Base-by-base conservation (phyloP, 2,888 invertebrate species). In the Polydrusus tereticollis region DNA sequence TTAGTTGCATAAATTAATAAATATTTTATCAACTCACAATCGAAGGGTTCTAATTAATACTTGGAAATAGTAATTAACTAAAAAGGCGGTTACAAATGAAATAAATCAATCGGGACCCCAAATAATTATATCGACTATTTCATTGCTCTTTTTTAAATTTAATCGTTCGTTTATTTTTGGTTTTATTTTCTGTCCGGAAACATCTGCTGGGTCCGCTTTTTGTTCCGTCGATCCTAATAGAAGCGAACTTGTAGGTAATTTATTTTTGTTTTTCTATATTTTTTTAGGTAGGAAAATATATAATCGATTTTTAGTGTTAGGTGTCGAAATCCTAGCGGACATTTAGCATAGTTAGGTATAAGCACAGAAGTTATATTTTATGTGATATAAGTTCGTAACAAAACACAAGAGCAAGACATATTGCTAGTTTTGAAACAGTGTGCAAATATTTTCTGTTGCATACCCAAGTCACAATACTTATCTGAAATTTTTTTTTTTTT, bases 81-180 rank as follows among this genome's bases (percentile, higher is more conserved):
- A 14, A 14, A 14, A 50, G 50, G 50, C 50, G 50, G 14, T 3
- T 14, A 50, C 14, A 50, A 50, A 50, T 26, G 5, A 26, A 50
- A 50, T 50, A 50, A 50, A 50, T 50, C 50, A 50, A 50, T 50
- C 50, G 50, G n/a, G 26, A 50, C 7, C 14, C 23, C 4, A 50
- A 50, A 4, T 47, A 50, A 50, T 50, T 50, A 50, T 14, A 26
- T 50, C 23, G 47, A 23, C 47, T 47, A 23, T 47, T 50, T 50
- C 26, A 26, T 50, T 50, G 26, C 50, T 50, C 6, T 5, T 50
- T 50, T 50, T 50, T 23, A 26, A 50, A 26, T 50, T 6, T 26
- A 20, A 26, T 26, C 2, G 50, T 14, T 26, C 26, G 7, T 47
- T 50, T 10, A 7, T 50, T 50, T 50, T 23, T 8, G 7, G 12